A percentile compares a stretch with the other conserved stretches of the same genome.
phyloP scores from a whole-genome alignment of 2,797 vertebrate genomes.

The Threskiornis aethiopicus region DNA sequence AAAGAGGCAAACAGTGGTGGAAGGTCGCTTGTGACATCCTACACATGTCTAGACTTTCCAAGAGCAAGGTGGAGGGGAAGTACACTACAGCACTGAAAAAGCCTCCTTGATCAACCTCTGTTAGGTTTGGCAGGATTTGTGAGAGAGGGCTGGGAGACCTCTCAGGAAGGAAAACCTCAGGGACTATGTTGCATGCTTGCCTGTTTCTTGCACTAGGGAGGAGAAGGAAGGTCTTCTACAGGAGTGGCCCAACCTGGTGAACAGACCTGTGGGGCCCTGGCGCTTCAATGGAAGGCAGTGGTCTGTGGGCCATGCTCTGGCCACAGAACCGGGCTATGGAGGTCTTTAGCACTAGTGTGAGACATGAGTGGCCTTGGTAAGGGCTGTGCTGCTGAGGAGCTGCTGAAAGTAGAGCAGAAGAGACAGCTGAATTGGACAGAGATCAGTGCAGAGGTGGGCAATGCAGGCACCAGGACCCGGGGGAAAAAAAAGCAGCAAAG shows the following conservation, averaged over 20 bases:
- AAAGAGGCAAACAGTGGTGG: not conserved
- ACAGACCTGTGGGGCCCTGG: not conserved
- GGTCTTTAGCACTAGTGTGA: not conserved
- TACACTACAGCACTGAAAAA: not conserved
- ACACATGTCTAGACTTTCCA: not conserved
- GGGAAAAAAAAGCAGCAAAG: not conserved
- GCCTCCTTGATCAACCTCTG: no score
- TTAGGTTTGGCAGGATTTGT: not conserved
- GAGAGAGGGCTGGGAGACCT: not conserved
- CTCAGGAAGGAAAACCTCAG: not conserved
- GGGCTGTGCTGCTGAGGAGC: not conserved
- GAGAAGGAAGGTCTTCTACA: not conserved
- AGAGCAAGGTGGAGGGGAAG: not conserved
- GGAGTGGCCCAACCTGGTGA: not conserved
- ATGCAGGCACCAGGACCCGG: not conserved
- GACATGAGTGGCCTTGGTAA: not conserved
- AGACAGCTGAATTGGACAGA: not conserved
- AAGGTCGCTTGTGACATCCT: not conserved
- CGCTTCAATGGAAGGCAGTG: not conserved
- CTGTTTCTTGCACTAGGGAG: not conserved
- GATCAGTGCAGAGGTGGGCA: not conserved
- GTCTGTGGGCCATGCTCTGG: not conserved
- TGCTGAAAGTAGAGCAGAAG: not conserved
- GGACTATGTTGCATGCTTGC: not conserved
- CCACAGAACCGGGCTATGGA: fast-evolving